A percentile compares a stretch with the other conserved stretches of the same genome.
phyloP scores from a whole-genome alignment of 2,888 invertebrate genomes.

The Synanthedon vespiformis region DNA sequence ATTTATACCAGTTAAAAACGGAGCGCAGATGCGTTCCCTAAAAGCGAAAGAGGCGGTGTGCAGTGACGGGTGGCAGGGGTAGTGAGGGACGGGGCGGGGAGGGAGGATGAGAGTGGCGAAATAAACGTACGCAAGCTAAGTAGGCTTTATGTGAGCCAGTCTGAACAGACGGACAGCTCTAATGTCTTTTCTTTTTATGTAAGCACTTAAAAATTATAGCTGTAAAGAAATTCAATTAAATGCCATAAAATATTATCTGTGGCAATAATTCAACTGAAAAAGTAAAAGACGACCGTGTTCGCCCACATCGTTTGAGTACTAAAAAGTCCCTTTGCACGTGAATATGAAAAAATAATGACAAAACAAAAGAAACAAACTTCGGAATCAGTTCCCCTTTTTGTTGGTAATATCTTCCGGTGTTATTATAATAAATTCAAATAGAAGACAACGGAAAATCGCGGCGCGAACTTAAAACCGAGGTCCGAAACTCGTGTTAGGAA shows the following conservation, averaged over 20 bases:
- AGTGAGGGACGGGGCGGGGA: background rate
- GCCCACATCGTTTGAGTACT: no score
- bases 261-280: no score
- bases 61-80: slow-evolving; percentile 1
- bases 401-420: slow-evolving; percentile 38
- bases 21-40: slow-evolving; percentile 28
- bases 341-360: background rate
- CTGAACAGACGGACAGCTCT: background rate
- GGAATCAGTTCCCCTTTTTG: slow-evolving; percentile 32
- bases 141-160: slow-evolving; percentile 13
- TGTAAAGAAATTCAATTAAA: slow-evolving; percentile 1
- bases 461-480: slow-evolving; percentile 43
- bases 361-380: slow-evolving; percentile 6
- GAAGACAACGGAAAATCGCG: slow-evolving; percentile 44
- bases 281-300: no score
- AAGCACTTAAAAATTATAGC: slow-evolving; percentile 17
- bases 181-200: no score
- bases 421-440: slow-evolving; percentile 49
- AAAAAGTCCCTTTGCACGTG: background rate
- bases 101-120: slow-evolving; percentile 22
- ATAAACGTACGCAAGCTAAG: slow-evolving; percentile 35
- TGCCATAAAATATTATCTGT: no score
- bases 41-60: slow-evolving; percentile 15
- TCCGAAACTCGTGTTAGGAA: slow-evolving; percentile 42
- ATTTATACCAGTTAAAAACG: slow-evolving; percentile 24